A percentile compares a stretch with the other conserved stretches of the same genome.
phyloP scores from a whole-genome alignment of 2,797 vertebrate genomes.

The Champsocephalus gunnari region DNA sequence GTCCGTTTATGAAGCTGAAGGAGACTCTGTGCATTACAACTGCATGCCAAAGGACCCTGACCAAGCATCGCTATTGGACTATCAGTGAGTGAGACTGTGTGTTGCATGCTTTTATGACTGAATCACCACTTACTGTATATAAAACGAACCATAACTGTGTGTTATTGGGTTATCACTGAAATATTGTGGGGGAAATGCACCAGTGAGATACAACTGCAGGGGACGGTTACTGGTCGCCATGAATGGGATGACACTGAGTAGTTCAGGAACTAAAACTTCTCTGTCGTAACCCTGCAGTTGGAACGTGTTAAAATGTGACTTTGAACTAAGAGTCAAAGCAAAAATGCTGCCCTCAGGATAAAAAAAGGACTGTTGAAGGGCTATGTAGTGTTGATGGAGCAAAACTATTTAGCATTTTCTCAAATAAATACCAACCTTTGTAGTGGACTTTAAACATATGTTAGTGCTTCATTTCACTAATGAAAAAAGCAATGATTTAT shows the following conservation, averaged over 20 bases:
- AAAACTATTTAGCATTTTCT: conserved; percentile 40
- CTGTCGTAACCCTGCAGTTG: conserved; percentile 34
- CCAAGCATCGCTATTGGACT: no score
- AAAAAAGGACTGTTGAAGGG: conserved; percentile 14
- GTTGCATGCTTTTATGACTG: conserved; percentile 35
- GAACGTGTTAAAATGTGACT: conserved; percentile 56
- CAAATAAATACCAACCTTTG: conserved; percentile 21
- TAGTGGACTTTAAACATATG: conserved; percentile 22
- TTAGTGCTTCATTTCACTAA: conserved; percentile 28
- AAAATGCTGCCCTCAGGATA: conserved; percentile 35
- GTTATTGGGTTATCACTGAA: conserved; percentile 57
- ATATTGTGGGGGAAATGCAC: conserved; percentile 16
- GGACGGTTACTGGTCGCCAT: conserved; percentile 22
- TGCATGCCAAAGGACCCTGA: no score
- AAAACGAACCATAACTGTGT: conserved; percentile 59
- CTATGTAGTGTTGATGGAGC: conserved; percentile 7
- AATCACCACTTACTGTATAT: conserved; percentile 49
- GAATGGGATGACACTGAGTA: conserved; percentile 55
- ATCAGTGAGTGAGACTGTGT: no score
- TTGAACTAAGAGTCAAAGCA: conserved; percentile 57
- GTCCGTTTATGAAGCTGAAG: no score
- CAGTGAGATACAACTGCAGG: conserved; percentile 48
- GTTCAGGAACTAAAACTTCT: conserved; percentile 51
- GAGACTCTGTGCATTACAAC: no score
- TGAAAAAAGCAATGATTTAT: conserved; percentile 38